Percentiles rank a stretch among this genome's conserved stretches.
Evolutionary conservation across 2,797 vertebrate genomes (phyloP).

Genomic region (Lithobates pipiens): DNA sequence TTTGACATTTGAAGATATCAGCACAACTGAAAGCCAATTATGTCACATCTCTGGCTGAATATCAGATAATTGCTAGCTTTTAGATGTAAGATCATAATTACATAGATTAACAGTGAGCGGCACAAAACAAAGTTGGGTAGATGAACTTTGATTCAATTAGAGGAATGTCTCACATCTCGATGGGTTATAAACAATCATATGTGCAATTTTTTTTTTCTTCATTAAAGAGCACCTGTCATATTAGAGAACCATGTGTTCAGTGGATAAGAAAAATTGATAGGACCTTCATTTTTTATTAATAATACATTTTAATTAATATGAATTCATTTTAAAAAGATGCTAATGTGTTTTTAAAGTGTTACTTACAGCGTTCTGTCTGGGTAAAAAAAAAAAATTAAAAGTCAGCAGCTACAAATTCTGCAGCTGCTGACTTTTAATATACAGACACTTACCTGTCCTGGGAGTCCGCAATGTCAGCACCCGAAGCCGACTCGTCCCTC

Average conservation of each 20-base stretch:
- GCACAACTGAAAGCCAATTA: neutral
- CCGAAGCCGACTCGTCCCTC: too few species aligned
- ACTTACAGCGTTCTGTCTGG: too few species aligned
- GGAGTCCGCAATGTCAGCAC: too few species aligned
- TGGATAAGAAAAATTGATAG: too few species aligned
- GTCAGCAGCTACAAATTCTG: too few species aligned
- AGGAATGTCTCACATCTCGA: neutral
- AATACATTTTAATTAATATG: too few species aligned
- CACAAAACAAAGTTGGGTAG: neutral
- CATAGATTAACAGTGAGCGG: slow-evolving; percentile 23
- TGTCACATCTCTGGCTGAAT: neutral
- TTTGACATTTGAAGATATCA: neutral
- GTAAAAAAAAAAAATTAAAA: too few species aligned
- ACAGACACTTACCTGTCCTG: too few species aligned
- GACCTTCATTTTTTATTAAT: too few species aligned
- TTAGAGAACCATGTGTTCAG: neutral
- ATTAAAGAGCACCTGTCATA: neutral
- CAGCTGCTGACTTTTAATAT: too few species aligned
- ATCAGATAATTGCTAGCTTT: slow-evolving; percentile 32
- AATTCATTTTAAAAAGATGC: too few species aligned
- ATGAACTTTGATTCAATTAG: neutral
- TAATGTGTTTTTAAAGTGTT: too few species aligned
- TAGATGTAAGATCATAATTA: slow-evolving; percentile 27
- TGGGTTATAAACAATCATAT: neutral
- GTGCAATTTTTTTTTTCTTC: neutral